A percentile compares a stretch with the other conserved stretches of the same genome.
phyloP scores from a whole-genome alignment of 2,113 vertebrate species.

The Amblyopsis rosae region DNA sequence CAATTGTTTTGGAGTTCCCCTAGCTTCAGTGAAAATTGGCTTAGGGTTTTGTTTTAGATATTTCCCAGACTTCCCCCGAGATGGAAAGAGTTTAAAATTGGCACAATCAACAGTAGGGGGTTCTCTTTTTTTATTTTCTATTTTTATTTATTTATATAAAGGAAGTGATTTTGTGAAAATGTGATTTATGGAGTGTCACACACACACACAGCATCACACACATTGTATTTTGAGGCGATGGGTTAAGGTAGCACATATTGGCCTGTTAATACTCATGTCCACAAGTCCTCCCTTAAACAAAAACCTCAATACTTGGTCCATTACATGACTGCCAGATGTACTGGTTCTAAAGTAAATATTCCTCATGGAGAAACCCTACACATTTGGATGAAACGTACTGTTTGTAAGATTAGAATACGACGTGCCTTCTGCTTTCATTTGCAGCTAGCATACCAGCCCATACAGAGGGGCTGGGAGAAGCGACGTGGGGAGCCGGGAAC shows the following conservation, averaged over 20 bases:
- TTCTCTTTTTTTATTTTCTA: constrained; percentile 14
- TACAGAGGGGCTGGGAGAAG: constrained; percentile 54
- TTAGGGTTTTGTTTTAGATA: constrained; percentile 43
- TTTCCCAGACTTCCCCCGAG: constrained; percentile 31
- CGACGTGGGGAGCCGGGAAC: constrained; percentile 34
- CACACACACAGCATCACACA: constrained; percentile 46
- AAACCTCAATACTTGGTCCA: constrained; percentile 68
- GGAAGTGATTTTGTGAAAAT: constrained; percentile 36
- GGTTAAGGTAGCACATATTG: constrained; percentile 57
- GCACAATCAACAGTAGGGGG: constrained; percentile 33
- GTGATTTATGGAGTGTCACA: constrained; percentile 56
- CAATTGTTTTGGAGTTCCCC: constrained; percentile 59
- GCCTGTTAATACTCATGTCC: constrained; percentile 67
- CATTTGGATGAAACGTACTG: neutral
- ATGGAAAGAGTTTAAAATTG: constrained; percentile 45
- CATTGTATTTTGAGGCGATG: constrained; percentile 27
- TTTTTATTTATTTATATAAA: constrained; percentile 1
- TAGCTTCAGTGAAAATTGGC: constrained; percentile 46
- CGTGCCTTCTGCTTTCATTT: constrained; percentile 15
- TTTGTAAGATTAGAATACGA: neutral
- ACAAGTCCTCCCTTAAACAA: constrained; percentile 69
- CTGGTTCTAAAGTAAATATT: too few relatives aligned
- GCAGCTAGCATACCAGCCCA: constrained; percentile 64
- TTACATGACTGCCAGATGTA: constrained; percentile 43
- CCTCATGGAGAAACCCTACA: too few relatives aligned